A percentile compares a stretch with the other conserved stretches of the same genome.
Conservation (phyloP, 23 tunicate genomes). For the Ascidia mentula region DNA sequence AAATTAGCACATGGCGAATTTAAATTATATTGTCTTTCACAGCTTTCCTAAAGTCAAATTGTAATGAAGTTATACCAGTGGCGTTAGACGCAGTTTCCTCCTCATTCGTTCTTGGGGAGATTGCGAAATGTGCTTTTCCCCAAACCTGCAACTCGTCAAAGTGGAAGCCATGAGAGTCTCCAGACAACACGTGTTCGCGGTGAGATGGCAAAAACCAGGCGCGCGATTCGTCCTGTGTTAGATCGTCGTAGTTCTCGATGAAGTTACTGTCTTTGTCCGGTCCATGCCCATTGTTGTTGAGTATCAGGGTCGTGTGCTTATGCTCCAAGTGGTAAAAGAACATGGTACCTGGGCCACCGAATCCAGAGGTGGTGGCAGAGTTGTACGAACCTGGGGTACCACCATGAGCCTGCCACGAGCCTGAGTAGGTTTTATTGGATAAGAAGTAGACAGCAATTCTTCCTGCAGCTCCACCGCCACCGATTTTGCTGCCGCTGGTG, state of each 20-base stretch:
- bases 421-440: constrained; percentile 28
- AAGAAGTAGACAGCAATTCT: constrained; percentile 28
- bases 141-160: constrained; percentile 39
- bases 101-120: constrained; percentile 1
- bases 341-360: constrained; percentile 39
- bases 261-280: constrained; percentile 31
- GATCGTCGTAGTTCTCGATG: constrained; percentile 16
- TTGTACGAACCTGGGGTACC: constrained; percentile 12
- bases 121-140: constrained; percentile 33
- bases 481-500: constrained; percentile 18
- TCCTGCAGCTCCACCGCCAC: constrained; percentile 39
- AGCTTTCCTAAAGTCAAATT: too few species aligned
- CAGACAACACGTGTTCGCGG: not conserved
- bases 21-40: too few species aligned
- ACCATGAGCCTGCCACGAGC: constrained; percentile 38
- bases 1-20: too few species aligned
- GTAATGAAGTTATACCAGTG: too few species aligned
- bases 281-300: constrained; percentile 41
- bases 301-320: constrained; percentile 24
- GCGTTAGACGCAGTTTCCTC: not conserved
- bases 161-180: constrained; percentile 9
- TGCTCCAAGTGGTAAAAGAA: constrained; percentile 26
- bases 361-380: constrained; percentile 4
- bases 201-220: constrained; percentile 30
- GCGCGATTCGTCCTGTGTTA: constrained; percentile 15